Evolutionary conservation across 1,140 invertebrate genomes (phyloP).

Genomic region (Cardiocondyla obscurior): DNA sequence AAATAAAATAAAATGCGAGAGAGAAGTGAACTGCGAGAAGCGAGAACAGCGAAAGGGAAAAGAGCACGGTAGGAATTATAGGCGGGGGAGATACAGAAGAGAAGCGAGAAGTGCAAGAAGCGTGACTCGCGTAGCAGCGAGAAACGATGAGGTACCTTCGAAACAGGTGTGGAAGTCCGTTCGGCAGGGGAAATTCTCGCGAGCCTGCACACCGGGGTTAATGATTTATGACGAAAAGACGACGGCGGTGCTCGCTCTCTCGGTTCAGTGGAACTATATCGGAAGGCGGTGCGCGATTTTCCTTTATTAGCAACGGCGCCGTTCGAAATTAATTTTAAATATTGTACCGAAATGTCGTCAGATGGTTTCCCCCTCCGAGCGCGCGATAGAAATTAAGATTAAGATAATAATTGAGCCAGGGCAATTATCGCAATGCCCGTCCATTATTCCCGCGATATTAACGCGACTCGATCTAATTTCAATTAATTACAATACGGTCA

Average conservation of each 20-base stretch:
- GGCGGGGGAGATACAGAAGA: background rate
- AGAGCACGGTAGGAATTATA: slow-evolving; percentile 2
- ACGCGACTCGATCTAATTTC: background rate
- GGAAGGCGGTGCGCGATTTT: slow-evolving; percentile 1
- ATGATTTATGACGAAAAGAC: slow-evolving; percentile 67
- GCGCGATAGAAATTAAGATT: background rate
- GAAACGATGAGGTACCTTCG: slow-evolving; percentile 58
- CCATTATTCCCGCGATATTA: background rate
- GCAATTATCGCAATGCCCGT: background rate
- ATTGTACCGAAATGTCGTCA: background rate
- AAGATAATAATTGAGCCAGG: background rate
- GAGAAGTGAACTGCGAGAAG: background rate
- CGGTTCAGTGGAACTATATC: background rate
- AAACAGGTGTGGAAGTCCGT: slow-evolving; percentile 69
- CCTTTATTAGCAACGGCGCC: background rate
- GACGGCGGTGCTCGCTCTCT: slow-evolving; percentile 17
- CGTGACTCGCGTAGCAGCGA: slow-evolving; percentile 56
- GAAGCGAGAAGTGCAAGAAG: slow-evolving; percentile 41
- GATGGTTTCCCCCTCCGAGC: background rate
- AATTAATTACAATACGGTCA: background rate
- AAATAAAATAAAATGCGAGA: no score
- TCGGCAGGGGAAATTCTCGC: slow-evolving; percentile 45
- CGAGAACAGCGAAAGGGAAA: slow-evolving; percentile 7
- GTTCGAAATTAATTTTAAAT: slow-evolving; percentile 9
- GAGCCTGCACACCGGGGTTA: slow-evolving; percentile 60